phyloP scores from a whole-genome alignment of 2,888 invertebrate genomes.

The Brachypalpus laphriformis region DNA sequence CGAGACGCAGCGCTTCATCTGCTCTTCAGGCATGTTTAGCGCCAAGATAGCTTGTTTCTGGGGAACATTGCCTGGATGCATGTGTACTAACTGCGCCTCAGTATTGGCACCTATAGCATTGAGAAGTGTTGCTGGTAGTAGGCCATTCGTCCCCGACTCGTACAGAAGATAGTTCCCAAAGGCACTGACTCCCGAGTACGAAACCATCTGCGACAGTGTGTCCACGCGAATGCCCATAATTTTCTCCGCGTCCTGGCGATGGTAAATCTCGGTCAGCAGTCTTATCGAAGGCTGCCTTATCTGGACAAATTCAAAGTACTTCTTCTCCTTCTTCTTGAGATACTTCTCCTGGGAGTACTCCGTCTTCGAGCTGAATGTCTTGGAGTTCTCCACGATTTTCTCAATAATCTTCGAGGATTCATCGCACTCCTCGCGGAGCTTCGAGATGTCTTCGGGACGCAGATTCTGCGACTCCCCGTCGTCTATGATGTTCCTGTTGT shows the following conservation, averaged over 20 bases:
- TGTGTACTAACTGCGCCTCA: constrained; percentile 87
- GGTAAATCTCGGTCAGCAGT: constrained; percentile 92
- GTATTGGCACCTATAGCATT: constrained; percentile 89
- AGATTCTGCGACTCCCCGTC: constrained; percentile 90
- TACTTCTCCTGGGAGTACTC: constrained; percentile 97
- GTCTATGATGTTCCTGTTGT: constrained; percentile 93
- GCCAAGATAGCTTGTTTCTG: constrained; percentile 91
- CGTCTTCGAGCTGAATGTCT: constrained; percentile 94
- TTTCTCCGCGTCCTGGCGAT: constrained; percentile 89
- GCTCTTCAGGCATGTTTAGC: constrained; percentile 90
- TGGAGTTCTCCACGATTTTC: constrained; percentile 94
- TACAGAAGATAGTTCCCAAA: constrained; percentile 91
- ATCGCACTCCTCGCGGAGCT: constrained; percentile 88
- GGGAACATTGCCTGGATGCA: constrained; percentile 92
- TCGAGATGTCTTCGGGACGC: constrained; percentile 91
- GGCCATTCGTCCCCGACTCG: constrained; percentile 94
- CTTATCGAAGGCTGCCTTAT: constrained; percentile 92
- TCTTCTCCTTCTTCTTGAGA: constrained; percentile 96
- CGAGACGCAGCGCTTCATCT: constrained; percentile 87
- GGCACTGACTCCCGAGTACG: constrained; percentile 90
- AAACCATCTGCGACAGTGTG: constrained; percentile 93
- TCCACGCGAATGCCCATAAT: constrained; percentile 92
- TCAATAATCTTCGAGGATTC: constrained; percentile 93
- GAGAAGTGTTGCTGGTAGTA: constrained; percentile 92
- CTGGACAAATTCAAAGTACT: constrained; percentile 93